phyloP scores from a whole-genome alignment of 2,113 vertebrate genomes.

The Trachemys scripta region DNA sequence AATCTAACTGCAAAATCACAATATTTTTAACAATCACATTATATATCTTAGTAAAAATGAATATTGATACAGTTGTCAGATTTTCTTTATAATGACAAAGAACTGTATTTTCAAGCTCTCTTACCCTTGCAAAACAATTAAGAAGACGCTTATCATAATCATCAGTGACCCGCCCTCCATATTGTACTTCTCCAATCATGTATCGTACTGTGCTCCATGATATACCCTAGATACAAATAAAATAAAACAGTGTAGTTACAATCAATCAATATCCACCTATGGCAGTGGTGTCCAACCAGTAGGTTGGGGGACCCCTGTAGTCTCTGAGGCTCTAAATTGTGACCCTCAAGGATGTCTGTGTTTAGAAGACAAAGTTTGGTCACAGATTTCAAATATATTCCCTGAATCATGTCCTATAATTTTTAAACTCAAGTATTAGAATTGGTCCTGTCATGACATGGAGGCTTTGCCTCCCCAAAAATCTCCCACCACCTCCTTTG shows the following conservation, averaged over 20 bases:
- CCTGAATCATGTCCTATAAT: neutral
- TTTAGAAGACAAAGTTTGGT: neutral
- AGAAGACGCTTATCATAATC: conserved; percentile 86
- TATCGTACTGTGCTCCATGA: conserved; percentile 83
- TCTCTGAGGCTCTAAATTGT: neutral
- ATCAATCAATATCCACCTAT: neutral
- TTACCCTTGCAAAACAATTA: conserved; percentile 85
- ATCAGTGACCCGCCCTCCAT: conserved; percentile 85
- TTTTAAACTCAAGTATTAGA: neutral
- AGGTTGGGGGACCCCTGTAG: neutral
- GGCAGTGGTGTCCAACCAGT: neutral
- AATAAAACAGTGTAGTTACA: neutral
- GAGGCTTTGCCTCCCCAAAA: neutral
- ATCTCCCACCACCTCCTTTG: neutral
- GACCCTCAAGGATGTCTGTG: neutral
- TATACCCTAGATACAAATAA: conserved; percentile 75
- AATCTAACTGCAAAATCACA: neutral
- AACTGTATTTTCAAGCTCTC: conserved; percentile 27
- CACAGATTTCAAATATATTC: neutral
- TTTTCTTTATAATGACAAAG: neutral
- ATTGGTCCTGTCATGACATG: neutral
- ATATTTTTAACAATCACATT: neutral
- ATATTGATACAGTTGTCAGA: neutral
- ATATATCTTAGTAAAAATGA: neutral
- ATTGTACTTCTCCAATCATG: conserved; percentile 87